Conservation (phyloP, 1,140 invertebrate species). For the Drosophila busckii region DNA sequence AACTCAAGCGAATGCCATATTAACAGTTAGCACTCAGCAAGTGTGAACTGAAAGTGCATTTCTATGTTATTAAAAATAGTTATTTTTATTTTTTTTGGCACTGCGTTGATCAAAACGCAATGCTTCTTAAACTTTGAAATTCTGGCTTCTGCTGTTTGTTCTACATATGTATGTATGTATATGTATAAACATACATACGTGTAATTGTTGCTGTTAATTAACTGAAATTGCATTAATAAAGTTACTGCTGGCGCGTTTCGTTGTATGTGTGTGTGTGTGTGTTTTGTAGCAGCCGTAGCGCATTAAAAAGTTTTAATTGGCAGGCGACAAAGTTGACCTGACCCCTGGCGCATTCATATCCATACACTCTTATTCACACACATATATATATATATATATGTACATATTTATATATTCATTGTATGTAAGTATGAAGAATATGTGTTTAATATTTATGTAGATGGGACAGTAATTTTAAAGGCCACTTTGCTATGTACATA, state of each 20-base stretch:
- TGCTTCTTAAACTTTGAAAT: no score
- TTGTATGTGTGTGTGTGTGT: constrained; percentile 15
- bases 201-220: constrained; percentile 70
- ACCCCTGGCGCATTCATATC: constrained; percentile 45
- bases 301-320: constrained; percentile 74
- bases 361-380: background rate
- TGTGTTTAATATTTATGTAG: no score
- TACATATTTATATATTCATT: no score
- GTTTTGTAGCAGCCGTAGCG: constrained; percentile 48
- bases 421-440: no score
- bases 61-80: no score
- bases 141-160: background rate
- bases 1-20: constrained; percentile 3
- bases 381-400: background rate
- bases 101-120: background rate
- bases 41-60: no score
- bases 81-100: no score
- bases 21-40: background rate
- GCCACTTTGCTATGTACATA: no score
- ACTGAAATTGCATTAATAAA: constrained; percentile 73
- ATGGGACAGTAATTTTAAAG: constrained; percentile 40
- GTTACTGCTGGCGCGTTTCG: constrained; percentile 48
- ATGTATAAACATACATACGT: no score
- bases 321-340: constrained; percentile 73
- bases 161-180: constrained; percentile 6